Evolutionary conservation across 2,888 invertebrate species (phyloP).

Genomic region (Lobophora halterata): DNA sequence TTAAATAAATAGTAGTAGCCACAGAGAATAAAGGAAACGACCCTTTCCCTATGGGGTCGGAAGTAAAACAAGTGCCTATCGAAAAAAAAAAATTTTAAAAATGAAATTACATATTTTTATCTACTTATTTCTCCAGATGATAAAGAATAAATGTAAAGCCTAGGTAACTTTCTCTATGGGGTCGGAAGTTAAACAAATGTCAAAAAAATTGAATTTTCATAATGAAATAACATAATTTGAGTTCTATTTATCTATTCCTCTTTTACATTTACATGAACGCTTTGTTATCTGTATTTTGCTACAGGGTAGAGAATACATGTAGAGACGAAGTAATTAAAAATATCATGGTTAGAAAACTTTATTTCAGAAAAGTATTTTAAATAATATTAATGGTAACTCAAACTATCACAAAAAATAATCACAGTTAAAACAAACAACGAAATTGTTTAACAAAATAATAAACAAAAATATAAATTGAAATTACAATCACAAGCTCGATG

Average conservation of each 20-base stretch:
- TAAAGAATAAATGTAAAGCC: no score
- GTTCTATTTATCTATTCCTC: no score
- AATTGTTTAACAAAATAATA: constrained; percentile 33
- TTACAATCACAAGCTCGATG: constrained; percentile 57
- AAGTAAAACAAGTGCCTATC: constrained; percentile 30
- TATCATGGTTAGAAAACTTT: constrained; percentile 28
- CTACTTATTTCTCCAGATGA: no score
- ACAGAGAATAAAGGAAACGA: constrained; percentile 41
- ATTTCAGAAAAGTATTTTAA: constrained; percentile 32
- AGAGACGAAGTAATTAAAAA: no score
- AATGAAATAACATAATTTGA: no score
- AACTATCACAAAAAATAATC: constrained; percentile 41
- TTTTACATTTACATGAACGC: no score
- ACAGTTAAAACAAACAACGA: constrained; percentile 34
- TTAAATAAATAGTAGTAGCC: constrained; percentile 49
- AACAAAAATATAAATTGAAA: constrained; percentile 11
- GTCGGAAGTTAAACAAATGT: background rate
- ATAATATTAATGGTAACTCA: constrained; percentile 46
- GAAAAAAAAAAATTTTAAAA: constrained; percentile 9
- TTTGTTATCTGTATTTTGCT: no score
- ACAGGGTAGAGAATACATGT: no score
- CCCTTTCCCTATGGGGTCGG: constrained; percentile 30
- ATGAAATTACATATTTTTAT: no score
- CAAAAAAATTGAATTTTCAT: no score
- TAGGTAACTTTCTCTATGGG: no score